phyloP scores from a whole-genome alignment of 2,888 invertebrate species.

The Netelia inedita region DNA sequence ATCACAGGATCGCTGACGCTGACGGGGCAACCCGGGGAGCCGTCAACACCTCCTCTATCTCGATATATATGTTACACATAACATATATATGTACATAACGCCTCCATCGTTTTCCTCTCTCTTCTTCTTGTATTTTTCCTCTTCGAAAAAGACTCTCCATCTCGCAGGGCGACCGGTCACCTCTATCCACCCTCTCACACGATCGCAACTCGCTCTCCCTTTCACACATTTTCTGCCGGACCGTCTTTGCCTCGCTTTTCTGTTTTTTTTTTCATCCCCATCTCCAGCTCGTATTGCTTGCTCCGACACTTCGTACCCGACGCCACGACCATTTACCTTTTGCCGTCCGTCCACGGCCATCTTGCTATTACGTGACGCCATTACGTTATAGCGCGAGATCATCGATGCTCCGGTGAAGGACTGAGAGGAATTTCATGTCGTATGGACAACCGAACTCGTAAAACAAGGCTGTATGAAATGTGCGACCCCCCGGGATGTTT shows the following conservation, averaged over 20 bases:
- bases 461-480: constrained; percentile 6
- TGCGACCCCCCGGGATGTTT: background rate
- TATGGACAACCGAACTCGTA: constrained; percentile 50
- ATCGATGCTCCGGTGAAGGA: constrained; percentile 45
- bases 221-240: constrained; percentile 3
- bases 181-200: background rate
- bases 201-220: background rate
- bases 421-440: constrained; percentile 67
- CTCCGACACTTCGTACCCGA: constrained; percentile 48
- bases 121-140: constrained; percentile 71
- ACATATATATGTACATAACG: background rate
- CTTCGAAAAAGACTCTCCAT: constrained; percentile 55
- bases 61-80: constrained; percentile 26
- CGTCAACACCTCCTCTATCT: constrained; percentile 82
- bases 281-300: constrained; percentile 13
- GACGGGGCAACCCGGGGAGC: constrained; percentile 84
- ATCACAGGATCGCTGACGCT: constrained; percentile 83
- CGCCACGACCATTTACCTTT: constrained; percentile 47
- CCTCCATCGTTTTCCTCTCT: constrained; percentile 66
- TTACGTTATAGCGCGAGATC: constrained; percentile 53
- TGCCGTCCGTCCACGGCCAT: constrained; percentile 39
- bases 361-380: constrained; percentile 63
- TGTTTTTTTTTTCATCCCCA: constrained; percentile 6
- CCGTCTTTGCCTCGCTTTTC: background rate
- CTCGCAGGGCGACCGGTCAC: constrained; percentile 59